These are phyloP conservation scores for Aphrophora alni DNA, from an alignment of 2,888 invertebrate species.

Conservation along the genomic window DNA sequence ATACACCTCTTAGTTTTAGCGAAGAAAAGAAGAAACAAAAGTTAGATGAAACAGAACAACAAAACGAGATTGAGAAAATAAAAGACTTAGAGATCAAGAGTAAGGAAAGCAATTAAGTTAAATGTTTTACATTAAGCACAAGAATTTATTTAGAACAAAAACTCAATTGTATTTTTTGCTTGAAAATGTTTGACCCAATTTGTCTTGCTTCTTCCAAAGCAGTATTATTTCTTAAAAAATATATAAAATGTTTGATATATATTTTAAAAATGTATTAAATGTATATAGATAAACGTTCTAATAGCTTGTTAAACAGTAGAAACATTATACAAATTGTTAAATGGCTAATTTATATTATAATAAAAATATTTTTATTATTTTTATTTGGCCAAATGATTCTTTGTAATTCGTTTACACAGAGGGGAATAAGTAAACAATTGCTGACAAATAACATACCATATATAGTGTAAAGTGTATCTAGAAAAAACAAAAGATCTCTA, in stretches of 20 bases:
- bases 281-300: neutral
- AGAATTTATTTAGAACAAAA: neutral
- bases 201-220: neutral
- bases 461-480: too few relatives aligned
- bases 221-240: neutral
- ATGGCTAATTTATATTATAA: too few relatives aligned
- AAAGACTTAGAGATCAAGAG: neutral
- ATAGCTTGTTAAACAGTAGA: neutral
- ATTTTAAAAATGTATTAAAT: neutral
- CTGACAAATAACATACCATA: too few relatives aligned
- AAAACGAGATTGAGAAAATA: neutral
- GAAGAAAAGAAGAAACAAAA: neutral
- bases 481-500: too few relatives aligned
- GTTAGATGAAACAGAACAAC: neutral
- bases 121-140: neutral
- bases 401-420: too few relatives aligned
- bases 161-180: neutral
- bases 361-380: too few relatives aligned
- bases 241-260: neutral
- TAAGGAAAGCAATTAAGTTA: neutral
- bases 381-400: too few relatives aligned
- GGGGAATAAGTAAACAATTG: too few relatives aligned
- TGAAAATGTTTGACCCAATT: neutral
- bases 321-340: neutral
- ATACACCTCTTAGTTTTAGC: constrained; percentile 23